phyloP scores from a whole-genome alignment of 1,140 invertebrate species.

The Pantala flavescens region DNA sequence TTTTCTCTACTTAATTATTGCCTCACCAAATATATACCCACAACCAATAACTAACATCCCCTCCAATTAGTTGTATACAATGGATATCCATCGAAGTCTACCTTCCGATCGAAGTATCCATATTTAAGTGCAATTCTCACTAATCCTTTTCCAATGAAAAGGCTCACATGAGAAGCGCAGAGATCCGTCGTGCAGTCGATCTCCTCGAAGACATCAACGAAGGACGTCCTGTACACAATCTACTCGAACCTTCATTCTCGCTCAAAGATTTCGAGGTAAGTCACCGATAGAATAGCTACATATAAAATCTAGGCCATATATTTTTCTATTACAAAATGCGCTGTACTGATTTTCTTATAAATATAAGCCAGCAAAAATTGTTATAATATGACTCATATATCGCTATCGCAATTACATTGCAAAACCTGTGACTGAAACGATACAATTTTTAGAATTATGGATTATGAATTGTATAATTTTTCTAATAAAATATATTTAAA shows the following conservation, averaged over 20 bases:
- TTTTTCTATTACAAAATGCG: no score
- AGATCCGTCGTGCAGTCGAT: conserved; percentile 31
- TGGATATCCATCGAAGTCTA: neutral
- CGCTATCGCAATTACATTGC: no score
- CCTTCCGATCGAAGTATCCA: neutral
- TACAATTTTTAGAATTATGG: no score
- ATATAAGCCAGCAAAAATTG: no score
- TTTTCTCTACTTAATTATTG: no score
- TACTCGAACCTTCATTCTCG: conserved; percentile 37
- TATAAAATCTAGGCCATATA: no score
- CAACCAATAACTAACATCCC: neutral
- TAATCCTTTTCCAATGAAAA: neutral
- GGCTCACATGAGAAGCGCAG: neutral
- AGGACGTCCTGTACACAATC: conserved; percentile 42
- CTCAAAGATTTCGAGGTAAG: conserved; percentile 18
- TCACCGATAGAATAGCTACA: neutral
- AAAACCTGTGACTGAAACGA: no score
- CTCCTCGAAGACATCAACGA: conserved; percentile 43
- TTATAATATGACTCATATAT: no score
- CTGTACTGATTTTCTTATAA: no score
- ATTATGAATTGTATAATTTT: no score
- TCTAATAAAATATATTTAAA: no score
- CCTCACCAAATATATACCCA: no score
- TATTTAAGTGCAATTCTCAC: neutral
- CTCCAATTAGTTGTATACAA: neutral